Percentiles rank a stretch among this genome's conserved stretches.
Conservation (phyloP, 2,113 vertebrate species). For the Rattus rattus region DNA sequence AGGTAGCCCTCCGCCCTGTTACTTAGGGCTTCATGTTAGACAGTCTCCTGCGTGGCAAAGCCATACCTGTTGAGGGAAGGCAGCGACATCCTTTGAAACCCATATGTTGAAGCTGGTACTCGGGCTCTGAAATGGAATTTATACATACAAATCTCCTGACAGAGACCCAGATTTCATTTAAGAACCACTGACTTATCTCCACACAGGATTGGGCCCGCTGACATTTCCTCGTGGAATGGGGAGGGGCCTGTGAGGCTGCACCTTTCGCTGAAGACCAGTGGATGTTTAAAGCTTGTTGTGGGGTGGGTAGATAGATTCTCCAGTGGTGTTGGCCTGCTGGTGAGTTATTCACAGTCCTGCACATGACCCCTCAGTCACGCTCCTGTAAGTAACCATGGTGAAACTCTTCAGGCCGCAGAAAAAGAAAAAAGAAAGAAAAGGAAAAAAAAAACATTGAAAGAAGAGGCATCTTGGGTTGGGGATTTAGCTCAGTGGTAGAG, state of each 20-base stretch:
- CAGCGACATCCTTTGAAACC: not conserved
- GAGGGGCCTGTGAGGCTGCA: not conserved
- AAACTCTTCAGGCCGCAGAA: too few relatives aligned
- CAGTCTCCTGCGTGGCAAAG: not conserved
- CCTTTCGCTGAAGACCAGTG: not conserved
- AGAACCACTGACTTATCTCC: not conserved
- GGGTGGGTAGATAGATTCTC: not conserved
- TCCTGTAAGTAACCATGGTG: too few relatives aligned
- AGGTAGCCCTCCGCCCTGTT: rapidly evolving
- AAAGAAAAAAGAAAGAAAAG: not conserved
- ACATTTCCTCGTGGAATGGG: not conserved
- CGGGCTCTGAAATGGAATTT: too few relatives aligned
- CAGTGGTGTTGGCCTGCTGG: not conserved
- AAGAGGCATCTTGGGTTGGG: not conserved
- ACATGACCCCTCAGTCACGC: not conserved
- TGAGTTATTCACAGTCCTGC: too few relatives aligned
- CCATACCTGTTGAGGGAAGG: rapidly evolving
- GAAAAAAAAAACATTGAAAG: too few relatives aligned
- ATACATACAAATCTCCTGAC: not conserved
- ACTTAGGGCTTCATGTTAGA: rapidly evolving
- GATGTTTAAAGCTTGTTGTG: not conserved
- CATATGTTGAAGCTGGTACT: rapidly evolving
- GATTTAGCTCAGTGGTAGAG: too few relatives aligned
- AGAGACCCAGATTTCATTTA: not conserved
- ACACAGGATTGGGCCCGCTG: not conserved